Evolutionary conservation across 2,797 vertebrate genomes (phyloP).

Genomic region (Erethizon dorsatum): DNA sequence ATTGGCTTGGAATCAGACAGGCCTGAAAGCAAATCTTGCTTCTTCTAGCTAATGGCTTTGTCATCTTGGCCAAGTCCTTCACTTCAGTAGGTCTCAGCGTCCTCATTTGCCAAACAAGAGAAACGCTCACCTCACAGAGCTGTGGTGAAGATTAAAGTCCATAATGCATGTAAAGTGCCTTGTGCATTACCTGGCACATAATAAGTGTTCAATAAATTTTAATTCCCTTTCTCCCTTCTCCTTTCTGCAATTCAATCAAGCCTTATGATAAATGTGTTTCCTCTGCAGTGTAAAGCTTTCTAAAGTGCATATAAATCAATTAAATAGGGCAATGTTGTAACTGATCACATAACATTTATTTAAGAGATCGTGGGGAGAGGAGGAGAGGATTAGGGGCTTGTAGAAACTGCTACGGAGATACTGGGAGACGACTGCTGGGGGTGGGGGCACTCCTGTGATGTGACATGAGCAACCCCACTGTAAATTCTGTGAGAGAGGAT

Average conservation of each 20-base stretch:
- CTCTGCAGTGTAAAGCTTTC: constrained; percentile 75
- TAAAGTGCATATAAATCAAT: constrained; percentile 84
- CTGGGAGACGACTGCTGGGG: background rate
- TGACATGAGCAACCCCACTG: background rate
- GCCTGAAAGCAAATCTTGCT: background rate
- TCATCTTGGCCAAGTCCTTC: background rate
- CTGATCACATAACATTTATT: constrained; percentile 81
- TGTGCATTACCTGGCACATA: constrained; percentile 73
- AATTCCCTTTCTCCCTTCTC: constrained; percentile 71
- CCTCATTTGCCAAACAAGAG: background rate
- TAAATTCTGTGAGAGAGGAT: background rate
- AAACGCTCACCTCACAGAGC: background rate
- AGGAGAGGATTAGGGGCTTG: constrained; percentile 47
- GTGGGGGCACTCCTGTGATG: background rate
- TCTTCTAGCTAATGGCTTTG: background rate
- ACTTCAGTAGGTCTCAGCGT: background rate
- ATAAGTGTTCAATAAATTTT: constrained; percentile 81
- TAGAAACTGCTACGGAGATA: background rate
- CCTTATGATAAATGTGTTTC: constrained; percentile 81
- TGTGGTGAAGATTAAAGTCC: background rate
- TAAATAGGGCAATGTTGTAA: constrained; percentile 79
- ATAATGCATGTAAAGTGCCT: constrained; percentile 26
- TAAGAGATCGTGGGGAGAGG: constrained; percentile 67
- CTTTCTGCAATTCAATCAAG: constrained; percentile 75
- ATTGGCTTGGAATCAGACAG: background rate